These are phyloP conservation scores for Ethmia dodecea DNA, from an alignment of 2,888 invertebrate genomes.

Conservation along the genomic window DNA sequence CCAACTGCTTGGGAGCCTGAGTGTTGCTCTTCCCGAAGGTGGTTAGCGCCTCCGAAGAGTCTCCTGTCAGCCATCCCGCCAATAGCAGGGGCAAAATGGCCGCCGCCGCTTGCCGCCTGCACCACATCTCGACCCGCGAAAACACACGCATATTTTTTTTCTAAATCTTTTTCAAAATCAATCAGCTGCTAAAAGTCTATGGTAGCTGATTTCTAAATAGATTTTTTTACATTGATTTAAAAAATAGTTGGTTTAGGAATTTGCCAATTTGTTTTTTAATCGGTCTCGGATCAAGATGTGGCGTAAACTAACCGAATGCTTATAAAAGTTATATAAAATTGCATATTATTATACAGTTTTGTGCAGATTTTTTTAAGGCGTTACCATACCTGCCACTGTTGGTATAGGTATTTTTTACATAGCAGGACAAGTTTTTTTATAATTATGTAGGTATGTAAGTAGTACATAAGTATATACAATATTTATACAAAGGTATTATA, in stretches of 20 bases:
- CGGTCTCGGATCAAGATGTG: conserved; percentile 38
- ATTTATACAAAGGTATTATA: too few relatives aligned
- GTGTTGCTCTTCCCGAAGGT: conserved; percentile 84
- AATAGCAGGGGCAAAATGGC: conserved; percentile 56
- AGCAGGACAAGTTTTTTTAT: background rate
- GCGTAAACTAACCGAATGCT: conserved; percentile 20
- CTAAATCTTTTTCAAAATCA: conserved; percentile 8
- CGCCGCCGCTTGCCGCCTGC: conserved; percentile 52
- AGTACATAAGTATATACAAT: too few relatives aligned
- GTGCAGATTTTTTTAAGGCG: too few relatives aligned
- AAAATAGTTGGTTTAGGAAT: background rate
- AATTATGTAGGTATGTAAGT: too few relatives aligned
- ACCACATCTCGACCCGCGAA: conserved; percentile 65
- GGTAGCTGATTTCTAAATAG: background rate
- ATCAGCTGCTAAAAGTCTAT: conserved; percentile 9
- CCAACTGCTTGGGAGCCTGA: conserved; percentile 72
- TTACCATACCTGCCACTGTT: too few relatives aligned
- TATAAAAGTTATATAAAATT: too few relatives aligned
- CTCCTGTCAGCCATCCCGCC: conserved; percentile 59
- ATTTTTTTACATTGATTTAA: background rate
- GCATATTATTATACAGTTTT: too few relatives aligned
- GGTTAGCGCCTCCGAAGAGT: conserved; percentile 79
- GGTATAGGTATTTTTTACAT: too few relatives aligned
- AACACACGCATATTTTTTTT: conserved; percentile 41
- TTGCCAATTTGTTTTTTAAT: background rate